Evolutionary conservation across 1,140 invertebrate genomes (phyloP).

Genomic region (Adoxophyes honmai): DNA sequence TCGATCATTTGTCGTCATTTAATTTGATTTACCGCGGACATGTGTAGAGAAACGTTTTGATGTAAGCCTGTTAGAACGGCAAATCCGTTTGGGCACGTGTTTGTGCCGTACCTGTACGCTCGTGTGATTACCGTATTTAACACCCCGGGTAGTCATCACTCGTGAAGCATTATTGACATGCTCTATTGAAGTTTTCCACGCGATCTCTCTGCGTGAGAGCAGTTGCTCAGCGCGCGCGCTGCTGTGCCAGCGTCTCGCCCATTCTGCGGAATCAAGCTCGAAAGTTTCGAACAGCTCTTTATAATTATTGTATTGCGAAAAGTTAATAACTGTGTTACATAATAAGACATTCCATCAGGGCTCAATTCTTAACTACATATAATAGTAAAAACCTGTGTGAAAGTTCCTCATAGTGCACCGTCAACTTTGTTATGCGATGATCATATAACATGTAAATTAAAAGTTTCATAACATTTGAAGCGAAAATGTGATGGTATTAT

Average conservation of each 20-base stretch:
- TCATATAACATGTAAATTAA: conserved; percentile 32
- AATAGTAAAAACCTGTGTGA: conserved; percentile 19
- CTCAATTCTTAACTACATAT: neutral
- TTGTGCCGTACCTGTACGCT: neutral
- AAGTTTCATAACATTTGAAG: conserved; percentile 29
- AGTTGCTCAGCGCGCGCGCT: conserved; percentile 57
- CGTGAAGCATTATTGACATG: conserved; percentile 33
- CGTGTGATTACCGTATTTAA: neutral
- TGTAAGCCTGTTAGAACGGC: neutral
- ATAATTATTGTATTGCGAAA: neutral
- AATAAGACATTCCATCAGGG: conserved; percentile 3
- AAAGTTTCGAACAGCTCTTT: neutral
- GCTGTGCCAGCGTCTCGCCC: conserved; percentile 33
- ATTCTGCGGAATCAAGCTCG: neutral
- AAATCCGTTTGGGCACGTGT: neutral
- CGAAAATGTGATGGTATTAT: conserved; percentile 30
- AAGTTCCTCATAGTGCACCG: conserved; percentile 27
- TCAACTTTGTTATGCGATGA: conserved; percentile 15
- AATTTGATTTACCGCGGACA: neutral
- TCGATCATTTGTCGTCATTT: neutral
- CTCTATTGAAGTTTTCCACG: conserved; percentile 66
- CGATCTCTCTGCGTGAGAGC: conserved; percentile 70
- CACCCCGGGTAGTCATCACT: neutral
- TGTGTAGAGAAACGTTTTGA: neutral
- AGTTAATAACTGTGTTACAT: neutral